Base-by-base conservation (phyloP, 1,140 invertebrate species). In the Zeugodacus cucurbitae region DNA sequence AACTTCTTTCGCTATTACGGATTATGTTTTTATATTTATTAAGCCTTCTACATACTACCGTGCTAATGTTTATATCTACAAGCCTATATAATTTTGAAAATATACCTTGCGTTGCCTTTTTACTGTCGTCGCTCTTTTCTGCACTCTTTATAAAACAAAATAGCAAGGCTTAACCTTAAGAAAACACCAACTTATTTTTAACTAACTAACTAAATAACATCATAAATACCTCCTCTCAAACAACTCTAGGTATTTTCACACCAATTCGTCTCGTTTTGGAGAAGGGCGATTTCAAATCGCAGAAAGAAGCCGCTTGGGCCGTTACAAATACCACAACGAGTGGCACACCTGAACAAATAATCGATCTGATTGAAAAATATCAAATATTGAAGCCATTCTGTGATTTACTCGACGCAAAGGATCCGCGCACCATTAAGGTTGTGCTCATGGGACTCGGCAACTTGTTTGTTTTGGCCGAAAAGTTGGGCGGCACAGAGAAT, bases 221-320 rank as follows among this genome's bases (percentile, higher is more conserved):
- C 14, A 54, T 54, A 0, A 54, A 54, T 26, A 26, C 8, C 3
- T 37, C 17, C 34, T 70, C n/a, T 29, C n/a, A 41, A 74, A 74
- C 70, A 26, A 44, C 48, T 89, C 17, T 22, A 14, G 92, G 90
- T 20, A 90, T 93, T 26, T 93, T 93, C 54, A 48, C 89, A 11
- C 90, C 91, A 6, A 89, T 93, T 29, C 91, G 91, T 7, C 64
- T 91, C 17, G 92, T 93, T n/a, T 87, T 98, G 96, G 91, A 92
- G 37, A 90, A 97, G 95, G 97, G 97, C 67, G 98, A 99, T 92
- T 98, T 98, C 93, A 98, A 99, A 94, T 99, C 98, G 14, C 98
- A 99, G 93, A 99, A 99, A 91, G 99, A 99, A 95, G 98, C 99
- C 22, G 98, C 98, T 0, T 99, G 99, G 99, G 98, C 98, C 1